These are phyloP conservation scores for Ophioninae sp. DNA, from an alignment of 2,888 invertebrate genomes.

Conservation along the genomic window DNA sequence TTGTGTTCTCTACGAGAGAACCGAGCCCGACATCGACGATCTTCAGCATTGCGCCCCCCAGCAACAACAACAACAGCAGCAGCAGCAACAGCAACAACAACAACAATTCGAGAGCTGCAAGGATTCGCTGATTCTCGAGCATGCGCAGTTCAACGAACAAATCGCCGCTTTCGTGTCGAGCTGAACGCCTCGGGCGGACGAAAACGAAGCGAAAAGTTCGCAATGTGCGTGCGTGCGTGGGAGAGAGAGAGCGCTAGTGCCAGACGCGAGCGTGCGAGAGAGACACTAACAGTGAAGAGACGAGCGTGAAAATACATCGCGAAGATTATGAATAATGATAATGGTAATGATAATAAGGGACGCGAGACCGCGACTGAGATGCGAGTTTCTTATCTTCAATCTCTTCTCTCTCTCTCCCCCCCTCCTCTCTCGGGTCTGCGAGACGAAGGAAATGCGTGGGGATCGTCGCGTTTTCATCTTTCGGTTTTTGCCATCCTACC, in stretches of 20 bases:
- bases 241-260: conserved; percentile 10
- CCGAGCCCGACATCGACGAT: conserved; percentile 73
- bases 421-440: neutral
- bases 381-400: conserved; percentile 2
- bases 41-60: conserved; percentile 37
- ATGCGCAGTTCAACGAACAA: conserved; percentile 79
- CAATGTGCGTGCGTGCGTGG: conserved; percentile 21
- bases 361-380: conserved; percentile 18
- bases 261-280: conserved; percentile 22
- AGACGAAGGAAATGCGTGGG: neutral
- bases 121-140: conserved; percentile 77
- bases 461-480: conserved; percentile 14
- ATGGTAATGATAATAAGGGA: conserved; percentile 31
- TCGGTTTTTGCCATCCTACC: conserved; percentile 28
- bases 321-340: conserved; percentile 38
- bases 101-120: conserved; percentile 79
- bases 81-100: conserved; percentile 70
- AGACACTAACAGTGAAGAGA: conserved; percentile 31
- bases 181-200: conserved; percentile 69
- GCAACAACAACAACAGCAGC: conserved; percentile 46
- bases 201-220: neutral
- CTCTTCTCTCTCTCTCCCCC: neutral
- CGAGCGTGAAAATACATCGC: conserved; percentile 45
- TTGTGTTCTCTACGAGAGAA: conserved; percentile 83
- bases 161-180: conserved; percentile 79